Evolutionary conservation across 2,888 invertebrate genomes (phyloP).

Genomic region (Pyralis farinalis): DNA sequence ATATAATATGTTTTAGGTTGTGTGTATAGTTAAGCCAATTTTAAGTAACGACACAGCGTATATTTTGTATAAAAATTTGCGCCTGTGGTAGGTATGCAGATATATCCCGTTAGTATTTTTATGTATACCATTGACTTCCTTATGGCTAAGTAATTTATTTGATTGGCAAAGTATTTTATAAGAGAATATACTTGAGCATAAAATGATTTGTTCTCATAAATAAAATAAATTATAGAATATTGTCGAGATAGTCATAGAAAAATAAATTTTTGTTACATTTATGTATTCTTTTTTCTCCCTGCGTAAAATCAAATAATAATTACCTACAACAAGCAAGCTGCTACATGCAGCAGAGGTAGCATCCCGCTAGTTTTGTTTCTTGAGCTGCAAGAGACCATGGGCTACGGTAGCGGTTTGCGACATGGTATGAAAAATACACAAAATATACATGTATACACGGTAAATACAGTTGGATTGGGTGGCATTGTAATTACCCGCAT

Average conservation of each 20-base stretch:
- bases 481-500: constrained; percentile 8
- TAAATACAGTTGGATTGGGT: no score
- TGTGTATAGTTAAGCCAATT: constrained; percentile 2
- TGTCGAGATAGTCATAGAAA: constrained; percentile 17
- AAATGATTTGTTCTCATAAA: constrained; percentile 10
- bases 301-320: no score
- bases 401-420: no score
- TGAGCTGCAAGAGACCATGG: no score
- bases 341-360: no score
- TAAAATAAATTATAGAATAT: constrained; percentile 13
- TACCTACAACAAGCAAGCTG: no score
- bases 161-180: not conserved
- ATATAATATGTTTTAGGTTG: not conserved
- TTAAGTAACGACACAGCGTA: constrained; percentile 15
- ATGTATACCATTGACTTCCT: not conserved
- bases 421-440: no score
- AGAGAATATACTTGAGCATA: not conserved
- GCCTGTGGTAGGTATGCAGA: constrained; percentile 17
- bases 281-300: not conserved
- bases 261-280: constrained; percentile 8
- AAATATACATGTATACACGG: no score
- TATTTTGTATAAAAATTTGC: constrained; percentile 18
- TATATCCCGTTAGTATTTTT: constrained; percentile 1
- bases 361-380: no score
- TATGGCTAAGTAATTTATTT: not conserved